Evolutionary conservation across 2,888 invertebrate genomes (phyloP).

Genomic region (Trissolcus brochymenae): DNA sequence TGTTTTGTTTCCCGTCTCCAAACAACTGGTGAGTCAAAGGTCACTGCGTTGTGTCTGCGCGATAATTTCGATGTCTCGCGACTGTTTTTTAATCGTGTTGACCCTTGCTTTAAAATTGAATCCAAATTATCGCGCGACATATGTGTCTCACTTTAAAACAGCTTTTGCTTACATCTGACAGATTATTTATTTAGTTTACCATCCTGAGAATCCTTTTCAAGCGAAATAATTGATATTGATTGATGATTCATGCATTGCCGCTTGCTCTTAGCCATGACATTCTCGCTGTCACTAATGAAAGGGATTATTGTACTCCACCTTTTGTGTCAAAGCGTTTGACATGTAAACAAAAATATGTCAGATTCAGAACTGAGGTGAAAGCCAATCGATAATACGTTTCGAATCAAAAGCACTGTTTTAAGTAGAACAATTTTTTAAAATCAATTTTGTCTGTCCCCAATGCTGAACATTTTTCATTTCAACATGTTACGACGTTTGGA

Average conservation of each 20-base stretch:
- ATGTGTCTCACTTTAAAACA: neutral
- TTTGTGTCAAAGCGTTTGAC: slow-evolving; percentile 6
- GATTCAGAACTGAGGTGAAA: neutral
- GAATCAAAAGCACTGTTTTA: neutral
- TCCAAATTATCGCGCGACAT: slow-evolving; percentile 17
- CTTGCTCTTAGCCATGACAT: neutral
- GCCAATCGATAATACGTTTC: slow-evolving; percentile 13
- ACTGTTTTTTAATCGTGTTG: slow-evolving; percentile 6
- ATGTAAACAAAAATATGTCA: slow-evolving; percentile 22
- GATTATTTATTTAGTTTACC: slow-evolving; percentile 49
- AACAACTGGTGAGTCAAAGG: slow-evolving; percentile 71
- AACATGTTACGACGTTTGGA: no score
- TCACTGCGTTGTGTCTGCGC: slow-evolving; percentile 53
- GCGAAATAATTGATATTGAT: slow-evolving; percentile 36
- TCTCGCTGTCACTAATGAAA: neutral
- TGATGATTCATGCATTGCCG: slow-evolving; percentile 29
- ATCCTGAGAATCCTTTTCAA: slow-evolving; percentile 17
- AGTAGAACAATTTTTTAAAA: neutral
- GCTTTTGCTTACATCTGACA: slow-evolving; percentile 36
- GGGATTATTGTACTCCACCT: neutral
- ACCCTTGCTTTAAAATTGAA: slow-evolving; percentile 8
- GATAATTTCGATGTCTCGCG: slow-evolving; percentile 44
- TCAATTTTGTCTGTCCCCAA: no score
- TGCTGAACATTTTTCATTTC: no score
- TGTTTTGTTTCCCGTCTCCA: slow-evolving; percentile 68